phyloP scores from a whole-genome alignment of 2,113 vertebrate genomes.

The Sardina pilchardus region DNA sequence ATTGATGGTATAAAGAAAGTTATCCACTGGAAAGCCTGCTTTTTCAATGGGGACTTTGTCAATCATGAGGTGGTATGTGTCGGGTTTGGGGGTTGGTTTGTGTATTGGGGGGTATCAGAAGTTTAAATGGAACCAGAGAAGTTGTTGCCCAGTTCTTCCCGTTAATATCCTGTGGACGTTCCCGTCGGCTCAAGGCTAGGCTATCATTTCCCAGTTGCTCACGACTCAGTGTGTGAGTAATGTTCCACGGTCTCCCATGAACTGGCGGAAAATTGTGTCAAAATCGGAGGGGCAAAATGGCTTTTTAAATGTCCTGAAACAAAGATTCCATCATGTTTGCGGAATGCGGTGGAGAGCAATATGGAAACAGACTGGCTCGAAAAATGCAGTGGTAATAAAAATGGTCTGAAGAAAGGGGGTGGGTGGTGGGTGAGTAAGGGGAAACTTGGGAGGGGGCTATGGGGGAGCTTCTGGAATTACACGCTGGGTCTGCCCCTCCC shows the following conservation, averaged over 20 bases:
- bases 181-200: slow-evolving; percentile 47
- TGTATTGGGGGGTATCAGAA: slow-evolving; percentile 42
- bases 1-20: slow-evolving; percentile 59
- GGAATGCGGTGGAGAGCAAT: slow-evolving; percentile 76
- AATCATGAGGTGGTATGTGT: slow-evolving; percentile 41
- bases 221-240: slow-evolving; percentile 50
- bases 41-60: slow-evolving; percentile 52
- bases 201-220: slow-evolving; percentile 37
- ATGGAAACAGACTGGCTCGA: slow-evolving; percentile 73
- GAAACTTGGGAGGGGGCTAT: slow-evolving; percentile 62
- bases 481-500: slow-evolving; percentile 32
- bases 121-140: slow-evolving; percentile 48
- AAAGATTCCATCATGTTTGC: slow-evolving; percentile 80
- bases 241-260: slow-evolving; percentile 59
- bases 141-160: slow-evolving; percentile 39
- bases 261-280: slow-evolving; percentile 65
- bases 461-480: slow-evolving; percentile 66
- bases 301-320: slow-evolving; percentile 63
- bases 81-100: background rate
- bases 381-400: slow-evolving; percentile 72
- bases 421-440: slow-evolving; percentile 58
- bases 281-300: slow-evolving; percentile 55
- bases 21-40: slow-evolving; percentile 45
- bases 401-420: slow-evolving; percentile 65
- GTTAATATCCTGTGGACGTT: slow-evolving; percentile 61